phyloP scores from a whole-genome alignment of 2,888 invertebrate species.

The Melanotus villosus region DNA sequence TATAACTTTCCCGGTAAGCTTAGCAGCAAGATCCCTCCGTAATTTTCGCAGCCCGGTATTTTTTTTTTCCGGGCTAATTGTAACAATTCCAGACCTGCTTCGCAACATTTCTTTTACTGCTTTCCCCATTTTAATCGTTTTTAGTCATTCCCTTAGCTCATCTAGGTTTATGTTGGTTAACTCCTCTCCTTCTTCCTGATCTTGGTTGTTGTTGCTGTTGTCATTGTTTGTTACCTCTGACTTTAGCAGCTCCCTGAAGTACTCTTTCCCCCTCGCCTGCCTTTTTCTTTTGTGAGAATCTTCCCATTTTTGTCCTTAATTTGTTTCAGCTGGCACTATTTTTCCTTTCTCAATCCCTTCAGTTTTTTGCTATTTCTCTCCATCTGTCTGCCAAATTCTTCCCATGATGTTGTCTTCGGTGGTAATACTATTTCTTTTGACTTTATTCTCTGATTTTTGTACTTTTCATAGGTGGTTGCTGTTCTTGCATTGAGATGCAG shows the following conservation, averaged over 20 bases:
- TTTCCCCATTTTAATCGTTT: background rate
- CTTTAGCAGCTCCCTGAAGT: background rate
- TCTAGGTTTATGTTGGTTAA: no score
- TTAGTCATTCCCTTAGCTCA: no score
- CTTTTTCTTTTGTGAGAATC: background rate
- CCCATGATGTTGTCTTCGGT: background rate
- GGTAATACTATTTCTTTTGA: background rate
- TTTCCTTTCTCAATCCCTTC: background rate
- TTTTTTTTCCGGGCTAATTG: no score
- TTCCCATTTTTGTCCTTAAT: background rate
- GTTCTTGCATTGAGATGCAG: background rate
- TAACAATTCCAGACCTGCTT: no score
- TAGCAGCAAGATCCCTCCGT: no score
- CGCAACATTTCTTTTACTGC: no score
- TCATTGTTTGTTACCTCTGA: no score
- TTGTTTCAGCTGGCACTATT: background rate
- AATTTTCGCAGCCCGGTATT: no score
- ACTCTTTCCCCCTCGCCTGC: background rate
- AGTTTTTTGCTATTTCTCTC: background rate
- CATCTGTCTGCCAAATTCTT: no score
- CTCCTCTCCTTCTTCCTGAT: no score
- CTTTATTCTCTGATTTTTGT: background rate
- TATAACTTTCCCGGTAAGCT: no score
- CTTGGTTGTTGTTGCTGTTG: no score
- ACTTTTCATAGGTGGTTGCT: background rate